Evolutionary conservation across 2,888 invertebrate species (phyloP), one percentile per base, ranked within the genome.

Genomic region (Leptinotarsa peninsularis): DNA sequence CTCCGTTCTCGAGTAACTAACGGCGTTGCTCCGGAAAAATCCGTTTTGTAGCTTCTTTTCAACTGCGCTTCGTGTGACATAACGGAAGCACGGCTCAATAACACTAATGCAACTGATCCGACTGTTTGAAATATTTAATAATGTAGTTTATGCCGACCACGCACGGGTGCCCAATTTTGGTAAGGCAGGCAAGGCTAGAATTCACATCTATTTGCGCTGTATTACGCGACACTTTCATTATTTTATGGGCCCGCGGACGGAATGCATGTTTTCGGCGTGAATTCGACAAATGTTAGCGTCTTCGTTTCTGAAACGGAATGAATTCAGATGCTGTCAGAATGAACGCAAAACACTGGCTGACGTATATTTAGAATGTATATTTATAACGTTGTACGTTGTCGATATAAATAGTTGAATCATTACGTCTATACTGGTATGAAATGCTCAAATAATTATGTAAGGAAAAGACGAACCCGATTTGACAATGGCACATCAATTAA

Each of bases 1-100:
- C 94, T 94, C 81, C 94, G 90, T 87, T 94, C 94, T 81, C 94
- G 88, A 86, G 92, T 91, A 81, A 93, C 91, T 81, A 92, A 90
- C 75, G 82, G 82, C 4, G 78, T 52, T 17, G 90, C 89, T 66
- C 90, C 89, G 54, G 90, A 89, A 84, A 92, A 91, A 84, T 91
- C 91, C 58, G 87, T 84, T 77, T 87, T 88, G 70, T 87, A 86
- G 78, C 87, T 87, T 73, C 87, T 85, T 82, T 85, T 87, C 74
- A 87, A 79, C 52, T 82, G 82, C 56, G 80, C 77, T 68, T 77
- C 83, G 66, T 84, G 83, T 63, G 83, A 82, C 83, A 83, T 84
- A 58, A 66, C 79, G 49, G 43, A 15, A 67, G 70, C 77, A 74
- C 76, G 66, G 68, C 68, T 71, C 67, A 56, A 69, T 68, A 71